These are phyloP conservation scores for Mystacides longicornis DNA, from an alignment of 2,888 invertebrate species.

Conservation along the genomic window DNA sequence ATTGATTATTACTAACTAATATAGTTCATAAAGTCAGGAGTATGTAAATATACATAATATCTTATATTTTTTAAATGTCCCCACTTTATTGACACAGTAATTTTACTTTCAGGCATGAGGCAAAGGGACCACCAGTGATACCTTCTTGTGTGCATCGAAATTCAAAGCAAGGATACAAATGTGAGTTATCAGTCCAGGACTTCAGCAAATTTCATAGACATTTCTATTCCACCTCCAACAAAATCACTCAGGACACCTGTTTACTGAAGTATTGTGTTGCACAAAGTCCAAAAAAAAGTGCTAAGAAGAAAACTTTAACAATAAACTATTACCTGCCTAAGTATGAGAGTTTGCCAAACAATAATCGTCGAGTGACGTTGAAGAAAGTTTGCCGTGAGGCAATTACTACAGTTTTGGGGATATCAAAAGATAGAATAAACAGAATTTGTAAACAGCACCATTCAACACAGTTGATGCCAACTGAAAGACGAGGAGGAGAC, in stretches of 20 bases:
- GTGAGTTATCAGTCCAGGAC: no score
- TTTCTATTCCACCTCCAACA: background rate
- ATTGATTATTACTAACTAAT: no score
- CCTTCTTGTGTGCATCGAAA: background rate
- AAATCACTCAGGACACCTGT: background rate
- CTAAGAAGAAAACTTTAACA: background rate
- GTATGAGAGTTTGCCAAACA: background rate
- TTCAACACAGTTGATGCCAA: background rate
- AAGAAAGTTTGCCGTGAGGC: background rate
- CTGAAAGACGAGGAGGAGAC: background rate
- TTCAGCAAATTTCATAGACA: background rate
- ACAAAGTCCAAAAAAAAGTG: background rate
- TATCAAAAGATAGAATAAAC: background rate
- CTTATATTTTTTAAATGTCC: background rate
- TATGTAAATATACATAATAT: background rate
- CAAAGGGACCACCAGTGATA: background rate
- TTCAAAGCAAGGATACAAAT: background rate
- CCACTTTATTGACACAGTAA: background rate
- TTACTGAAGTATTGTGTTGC: background rate
- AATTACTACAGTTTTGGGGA: background rate
- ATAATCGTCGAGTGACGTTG: background rate
- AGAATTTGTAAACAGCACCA: background rate
- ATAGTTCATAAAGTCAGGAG: background rate
- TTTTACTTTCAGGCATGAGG: background rate
- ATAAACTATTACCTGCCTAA: background rate